Percentiles rank a stretch among this genome's conserved stretches.
Conservation (phyloP, 2,797 vertebrate species). For the Anolis apletophallus region DNA sequence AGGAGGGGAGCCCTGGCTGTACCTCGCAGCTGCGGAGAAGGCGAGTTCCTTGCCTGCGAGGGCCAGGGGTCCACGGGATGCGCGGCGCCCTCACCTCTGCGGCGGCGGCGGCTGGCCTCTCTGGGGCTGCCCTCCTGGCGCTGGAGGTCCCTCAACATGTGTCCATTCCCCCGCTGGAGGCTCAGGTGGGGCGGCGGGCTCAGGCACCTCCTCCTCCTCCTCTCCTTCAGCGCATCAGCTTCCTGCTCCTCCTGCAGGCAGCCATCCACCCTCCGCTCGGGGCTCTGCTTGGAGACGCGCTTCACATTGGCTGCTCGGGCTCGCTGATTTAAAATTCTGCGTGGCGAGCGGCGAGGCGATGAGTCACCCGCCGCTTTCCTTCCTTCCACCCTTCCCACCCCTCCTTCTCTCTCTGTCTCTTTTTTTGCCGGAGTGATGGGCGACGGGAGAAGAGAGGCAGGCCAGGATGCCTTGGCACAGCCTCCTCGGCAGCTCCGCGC, state of each 20-base stretch:
- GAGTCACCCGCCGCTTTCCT: conserved; percentile 30
- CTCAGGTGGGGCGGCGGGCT: conserved; percentile 14
- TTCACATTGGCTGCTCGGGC: conserved; percentile 35
- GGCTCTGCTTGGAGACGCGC: conserved; percentile 37
- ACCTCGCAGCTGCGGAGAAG: conserved; percentile 59
- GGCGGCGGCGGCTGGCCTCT: not conserved
- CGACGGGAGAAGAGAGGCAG: not conserved
- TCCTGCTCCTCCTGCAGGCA: conserved; percentile 39
- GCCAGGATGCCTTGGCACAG: not conserved
- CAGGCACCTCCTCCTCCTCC: not conserved
- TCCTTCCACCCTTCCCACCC: not conserved
- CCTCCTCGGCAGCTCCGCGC: not conserved
- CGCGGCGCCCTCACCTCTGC: conserved; percentile 1
- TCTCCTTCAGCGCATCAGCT: conserved; percentile 29
- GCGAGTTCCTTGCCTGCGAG: conserved; percentile 52
- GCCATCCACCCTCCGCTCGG: conserved; percentile 20
- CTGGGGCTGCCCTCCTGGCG: not conserved
- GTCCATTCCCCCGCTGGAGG: conserved; percentile 28
- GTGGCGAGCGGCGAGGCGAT: conserved; percentile 32
- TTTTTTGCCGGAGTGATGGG: conserved; percentile 9
- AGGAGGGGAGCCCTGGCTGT: not conserved
- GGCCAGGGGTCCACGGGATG: conserved; percentile 43
- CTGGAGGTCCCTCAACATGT: conserved; percentile 33
- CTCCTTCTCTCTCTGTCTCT: too few species aligned
- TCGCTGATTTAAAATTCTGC: conserved; percentile 40